phyloP scores from a whole-genome alignment of 2,113 vertebrate species.

The Eretmochelys imbricata region DNA sequence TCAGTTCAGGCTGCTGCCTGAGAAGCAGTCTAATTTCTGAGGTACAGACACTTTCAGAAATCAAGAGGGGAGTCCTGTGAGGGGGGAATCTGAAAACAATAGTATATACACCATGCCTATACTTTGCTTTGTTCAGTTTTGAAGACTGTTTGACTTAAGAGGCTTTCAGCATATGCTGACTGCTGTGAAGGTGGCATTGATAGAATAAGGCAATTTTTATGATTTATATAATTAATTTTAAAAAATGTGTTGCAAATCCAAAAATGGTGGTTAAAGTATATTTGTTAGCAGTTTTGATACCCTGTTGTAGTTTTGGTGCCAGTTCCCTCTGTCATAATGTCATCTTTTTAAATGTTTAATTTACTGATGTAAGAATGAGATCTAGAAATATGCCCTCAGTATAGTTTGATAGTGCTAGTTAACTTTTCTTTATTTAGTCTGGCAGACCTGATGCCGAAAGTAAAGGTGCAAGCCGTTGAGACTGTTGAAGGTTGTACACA shows the following conservation, averaged over 20 bases:
- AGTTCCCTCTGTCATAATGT: background rate
- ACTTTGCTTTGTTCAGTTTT: background rate
- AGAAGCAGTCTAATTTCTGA: background rate
- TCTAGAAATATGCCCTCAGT: background rate
- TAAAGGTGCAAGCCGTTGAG: conserved; percentile 94
- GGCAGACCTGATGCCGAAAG: conserved; percentile 93
- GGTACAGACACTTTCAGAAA: background rate
- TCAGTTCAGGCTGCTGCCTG: background rate
- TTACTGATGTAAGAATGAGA: background rate
- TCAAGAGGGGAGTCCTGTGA: background rate
- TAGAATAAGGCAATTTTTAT: background rate
- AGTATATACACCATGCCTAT: background rate
- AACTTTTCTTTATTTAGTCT: conserved; percentile 76
- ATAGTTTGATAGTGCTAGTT: background rate
- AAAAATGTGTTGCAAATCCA: background rate
- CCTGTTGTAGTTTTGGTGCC: rapidly evolving
- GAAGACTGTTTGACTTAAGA: background rate
- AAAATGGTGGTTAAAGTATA: background rate
- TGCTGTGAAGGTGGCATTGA: background rate
- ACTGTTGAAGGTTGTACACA: conserved; percentile 96
- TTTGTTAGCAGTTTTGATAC: background rate
- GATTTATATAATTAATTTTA: background rate
- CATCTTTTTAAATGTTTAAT: rapidly evolving
- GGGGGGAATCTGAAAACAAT: too few relatives aligned
- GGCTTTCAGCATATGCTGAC: background rate